These are phyloP conservation scores for Crematogaster levior DNA, from an alignment of 2,888 invertebrate species.

Conservation along the genomic window DNA sequence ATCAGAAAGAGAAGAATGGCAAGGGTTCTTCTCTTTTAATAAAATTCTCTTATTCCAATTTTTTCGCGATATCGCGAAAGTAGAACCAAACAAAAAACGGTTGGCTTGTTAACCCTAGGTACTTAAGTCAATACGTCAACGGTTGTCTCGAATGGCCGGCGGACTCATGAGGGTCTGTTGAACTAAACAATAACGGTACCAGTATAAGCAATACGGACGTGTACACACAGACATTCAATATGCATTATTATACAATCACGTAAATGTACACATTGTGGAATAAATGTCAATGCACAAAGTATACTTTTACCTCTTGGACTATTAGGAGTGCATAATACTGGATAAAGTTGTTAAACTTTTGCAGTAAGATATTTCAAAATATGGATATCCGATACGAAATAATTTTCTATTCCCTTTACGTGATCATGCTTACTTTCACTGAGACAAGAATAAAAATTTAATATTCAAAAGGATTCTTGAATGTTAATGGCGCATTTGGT, in stretches of 20 bases:
- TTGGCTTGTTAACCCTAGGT: constrained; percentile 80
- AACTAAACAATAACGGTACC: constrained; percentile 49
- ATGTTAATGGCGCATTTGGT: constrained; percentile 17
- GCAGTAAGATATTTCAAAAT: constrained; percentile 33
- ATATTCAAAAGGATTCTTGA: constrained; percentile 47
- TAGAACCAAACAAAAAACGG: constrained; percentile 68
- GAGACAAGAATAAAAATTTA: constrained; percentile 11
- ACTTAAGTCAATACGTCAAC: constrained; percentile 80
- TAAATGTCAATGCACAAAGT: constrained; percentile 66
- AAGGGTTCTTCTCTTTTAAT: not conserved
- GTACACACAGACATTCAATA: constrained; percentile 59
- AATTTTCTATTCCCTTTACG: not conserved
- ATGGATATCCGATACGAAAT: not conserved
- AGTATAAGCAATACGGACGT: constrained; percentile 39
- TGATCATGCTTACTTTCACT: constrained; percentile 42
- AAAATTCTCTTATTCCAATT: constrained; percentile 65
- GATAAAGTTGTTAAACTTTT: constrained; percentile 49
- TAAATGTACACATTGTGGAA: constrained; percentile 30
- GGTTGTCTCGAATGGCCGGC: constrained; percentile 79
- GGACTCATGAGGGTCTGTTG: constrained; percentile 68
- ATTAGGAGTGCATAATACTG: constrained; percentile 56
- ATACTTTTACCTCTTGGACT: constrained; percentile 47
- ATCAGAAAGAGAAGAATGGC: not conserved
- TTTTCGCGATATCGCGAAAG: constrained; percentile 49
- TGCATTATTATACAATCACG: constrained; percentile 42